Percentiles rank a stretch among this genome's conserved stretches.
These are phyloP conservation scores for Oreortyx pictus DNA, from an alignment of 2,797 vertebrate species.

Conservation along the genomic window DNA sequence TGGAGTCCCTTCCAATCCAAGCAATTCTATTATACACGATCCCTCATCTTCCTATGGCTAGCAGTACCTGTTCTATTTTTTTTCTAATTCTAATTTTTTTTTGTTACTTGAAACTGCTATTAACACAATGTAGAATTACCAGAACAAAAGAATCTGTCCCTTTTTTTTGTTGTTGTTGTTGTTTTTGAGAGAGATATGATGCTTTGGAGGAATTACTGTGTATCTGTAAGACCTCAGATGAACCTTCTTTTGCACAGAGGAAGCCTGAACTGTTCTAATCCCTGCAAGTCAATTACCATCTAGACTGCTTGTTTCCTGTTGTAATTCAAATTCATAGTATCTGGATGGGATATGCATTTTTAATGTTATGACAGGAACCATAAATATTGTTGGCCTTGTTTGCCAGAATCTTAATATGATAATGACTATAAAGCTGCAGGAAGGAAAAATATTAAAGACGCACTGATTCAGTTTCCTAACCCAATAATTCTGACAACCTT, in stretches of 20 bases:
- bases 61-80: neutral
- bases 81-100: neutral
- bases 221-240: constrained; percentile 65
- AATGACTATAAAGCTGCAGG: constrained; percentile 57
- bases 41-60: neutral
- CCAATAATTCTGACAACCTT: constrained; percentile 65
- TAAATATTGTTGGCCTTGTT: constrained; percentile 74
- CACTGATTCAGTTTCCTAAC: constrained; percentile 53
- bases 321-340: constrained; percentile 71
- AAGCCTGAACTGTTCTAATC: constrained; percentile 61
- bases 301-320: constrained; percentile 74
- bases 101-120: constrained; percentile 26
- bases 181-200: constrained; percentile 19
- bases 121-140: neutral
- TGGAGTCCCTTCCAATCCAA: too few species aligned
- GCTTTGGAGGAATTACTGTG: constrained; percentile 25
- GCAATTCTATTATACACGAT: neutral
- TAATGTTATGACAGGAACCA: constrained; percentile 72
- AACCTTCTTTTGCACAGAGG: constrained; percentile 55
- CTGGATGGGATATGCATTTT: constrained; percentile 75
- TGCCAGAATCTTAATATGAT: constrained; percentile 72
- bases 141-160: constrained; percentile 8
- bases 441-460: constrained; percentile 53
- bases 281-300: constrained; percentile 73
- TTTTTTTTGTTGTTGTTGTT: neutral